Evolutionary conservation across 2,797 vertebrate species (phyloP), one percentile per base, ranked within the genome.

Genomic region (Poeciliopsis presidionis): DNA sequence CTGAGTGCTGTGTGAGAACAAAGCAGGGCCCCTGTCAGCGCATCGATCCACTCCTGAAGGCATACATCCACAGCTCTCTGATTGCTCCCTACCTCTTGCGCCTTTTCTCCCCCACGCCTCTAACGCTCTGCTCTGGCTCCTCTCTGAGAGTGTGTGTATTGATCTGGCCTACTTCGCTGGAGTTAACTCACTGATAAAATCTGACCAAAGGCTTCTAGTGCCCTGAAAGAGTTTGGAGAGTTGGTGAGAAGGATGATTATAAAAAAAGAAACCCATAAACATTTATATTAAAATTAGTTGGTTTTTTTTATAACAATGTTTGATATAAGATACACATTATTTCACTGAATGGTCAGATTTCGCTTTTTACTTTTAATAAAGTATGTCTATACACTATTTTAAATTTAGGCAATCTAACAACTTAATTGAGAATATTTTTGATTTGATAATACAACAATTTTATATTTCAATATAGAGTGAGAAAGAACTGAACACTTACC

Each of bases 1-100:
- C 97, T 97, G 95, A 96, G 96, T 96, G 94, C 96, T 91, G 96
- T 93, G 95, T 90, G 93, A 97, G 96, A 98, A 99, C 97, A 99
- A 99, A 99, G 97, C 96, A 90, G 78, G 88, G 93, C 96, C 94
- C 91, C 97, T 97, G 98, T 98, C 94, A 94, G 96, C 67, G 93
- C 97, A 99, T 99, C 95, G 98, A 99, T 99, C 96, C 92, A 86
- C 95, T 98, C 96, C 97, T 97, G 95, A 97, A 98, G 96, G 95
- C 95, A 95, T 94, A 95, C 95, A 95, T 94, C 91, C 93, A 95
- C 93, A 94, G 95, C 92, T 84, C 89, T 90, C 96, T 96, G 96
- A 98, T 96, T 96, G 96, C 95, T 96, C 96, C 96, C 96, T 93
- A 95, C 96, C 96, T 96, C 96, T 95, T 81, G 71, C 86, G 74